phyloP scores from a whole-genome alignment of 2,113 vertebrate genomes.

The Carlito syrichta region DNA sequence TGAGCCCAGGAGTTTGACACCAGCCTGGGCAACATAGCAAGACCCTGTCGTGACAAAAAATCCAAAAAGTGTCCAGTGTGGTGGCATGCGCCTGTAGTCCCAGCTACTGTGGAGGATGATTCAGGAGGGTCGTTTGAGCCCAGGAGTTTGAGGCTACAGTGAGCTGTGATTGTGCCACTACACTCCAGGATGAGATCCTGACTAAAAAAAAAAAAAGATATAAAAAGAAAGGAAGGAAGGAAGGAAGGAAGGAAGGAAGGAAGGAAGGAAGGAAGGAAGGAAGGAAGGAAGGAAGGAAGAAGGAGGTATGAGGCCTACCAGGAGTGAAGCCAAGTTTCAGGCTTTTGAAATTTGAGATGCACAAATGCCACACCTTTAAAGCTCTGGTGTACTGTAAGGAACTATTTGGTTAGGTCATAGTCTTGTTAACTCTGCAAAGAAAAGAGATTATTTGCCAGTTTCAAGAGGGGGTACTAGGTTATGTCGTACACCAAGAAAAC shows the following conservation, averaged over 20 bases:
- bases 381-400: not conserved
- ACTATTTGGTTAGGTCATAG: conserved; percentile 38
- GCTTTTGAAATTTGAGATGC: conserved; percentile 59
- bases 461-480: not conserved
- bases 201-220: too few relatives aligned
- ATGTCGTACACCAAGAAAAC: not conserved
- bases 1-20: too few relatives aligned
- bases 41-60: too few relatives aligned
- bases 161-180: too few relatives aligned
- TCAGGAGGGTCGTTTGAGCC: too few relatives aligned
- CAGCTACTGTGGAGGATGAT: too few relatives aligned
- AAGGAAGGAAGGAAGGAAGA: too few relatives aligned
- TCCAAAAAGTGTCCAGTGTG: too few relatives aligned
- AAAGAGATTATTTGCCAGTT: conserved; percentile 15
- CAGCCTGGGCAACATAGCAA: too few relatives aligned
- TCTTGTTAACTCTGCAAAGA: conserved; percentile 47
- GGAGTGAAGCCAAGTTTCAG: conserved; percentile 23
- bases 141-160: too few relatives aligned
- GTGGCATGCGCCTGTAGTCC: too few relatives aligned
- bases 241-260: not conserved
- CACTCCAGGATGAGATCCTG: too few relatives aligned
- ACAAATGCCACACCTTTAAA: conserved; percentile 22
- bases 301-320: not conserved
- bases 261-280: accelerated
- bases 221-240: not conserved